Conservation (phyloP, 1,140 invertebrate genomes). For the Rhynchophorus ferrugineus region DNA sequence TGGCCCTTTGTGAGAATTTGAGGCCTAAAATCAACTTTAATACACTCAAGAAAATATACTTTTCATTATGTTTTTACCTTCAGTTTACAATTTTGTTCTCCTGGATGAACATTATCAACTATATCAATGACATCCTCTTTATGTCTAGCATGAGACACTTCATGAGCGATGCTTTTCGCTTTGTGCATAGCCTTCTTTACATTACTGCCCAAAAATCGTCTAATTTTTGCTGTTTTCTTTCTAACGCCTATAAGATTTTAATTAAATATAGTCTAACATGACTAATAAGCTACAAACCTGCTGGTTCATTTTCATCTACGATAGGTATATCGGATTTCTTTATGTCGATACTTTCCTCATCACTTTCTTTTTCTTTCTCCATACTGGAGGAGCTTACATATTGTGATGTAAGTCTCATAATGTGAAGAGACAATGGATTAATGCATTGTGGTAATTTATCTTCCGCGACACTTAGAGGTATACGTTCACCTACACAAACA, state of each 20-base stretch:
- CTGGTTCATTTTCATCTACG: slow-evolving; percentile 31
- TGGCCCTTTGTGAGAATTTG: slow-evolving; percentile 90
- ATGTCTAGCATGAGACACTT: slow-evolving; percentile 73
- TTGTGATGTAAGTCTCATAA: slow-evolving; percentile 87
- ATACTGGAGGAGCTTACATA: slow-evolving; percentile 71
- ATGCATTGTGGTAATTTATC: slow-evolving; percentile 85
- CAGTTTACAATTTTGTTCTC: slow-evolving; percentile 81
- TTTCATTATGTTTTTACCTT: slow-evolving; percentile 45
- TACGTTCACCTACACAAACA: slow-evolving; percentile 53
- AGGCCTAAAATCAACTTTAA: slow-evolving; percentile 46
- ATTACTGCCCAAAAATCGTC: slow-evolving; percentile 77
- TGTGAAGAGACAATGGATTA: slow-evolving; percentile 87
- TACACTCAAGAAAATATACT: not conserved
- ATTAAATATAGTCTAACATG: slow-evolving; percentile 28
- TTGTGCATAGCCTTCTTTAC: slow-evolving; percentile 85
- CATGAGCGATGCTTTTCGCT: slow-evolving; percentile 83
- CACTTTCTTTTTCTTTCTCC: slow-evolving; percentile 63
- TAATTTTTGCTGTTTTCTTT: slow-evolving; percentile 55
- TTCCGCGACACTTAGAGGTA: slow-evolving; percentile 82
- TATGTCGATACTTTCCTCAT: slow-evolving; percentile 76
- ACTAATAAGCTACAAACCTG: slow-evolving; percentile 16
- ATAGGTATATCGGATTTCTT: slow-evolving; percentile 58
- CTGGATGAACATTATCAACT: slow-evolving; percentile 70
- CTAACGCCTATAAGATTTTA: slow-evolving; percentile 35
- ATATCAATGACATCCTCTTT: slow-evolving; percentile 80